Percentiles rank a stretch among this genome's conserved stretches.
These are phyloP conservation scores for Brotogeris chrysoptera DNA, from an alignment of 2,797 vertebrate genomes.

Conservation along the genomic window DNA sequence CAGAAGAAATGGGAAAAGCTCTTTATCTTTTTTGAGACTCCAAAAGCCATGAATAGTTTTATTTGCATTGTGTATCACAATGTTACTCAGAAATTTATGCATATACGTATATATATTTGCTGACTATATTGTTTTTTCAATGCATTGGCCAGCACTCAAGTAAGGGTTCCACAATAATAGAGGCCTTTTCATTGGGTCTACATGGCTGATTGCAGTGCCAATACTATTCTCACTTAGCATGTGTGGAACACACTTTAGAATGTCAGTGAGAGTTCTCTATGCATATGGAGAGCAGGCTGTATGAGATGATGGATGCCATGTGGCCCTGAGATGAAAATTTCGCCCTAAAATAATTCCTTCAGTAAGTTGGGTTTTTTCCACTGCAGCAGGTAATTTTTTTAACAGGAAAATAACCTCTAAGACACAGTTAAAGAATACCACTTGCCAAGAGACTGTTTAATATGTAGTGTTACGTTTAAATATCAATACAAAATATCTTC, in stretches of 20 bases:
- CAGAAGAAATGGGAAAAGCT: neutral
- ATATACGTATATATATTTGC: neutral
- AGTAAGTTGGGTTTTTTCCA: neutral
- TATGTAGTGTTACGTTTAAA: neutral
- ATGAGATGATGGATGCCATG: neutral
- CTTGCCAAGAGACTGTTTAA: neutral
- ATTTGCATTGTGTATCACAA: neutral
- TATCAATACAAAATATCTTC: neutral
- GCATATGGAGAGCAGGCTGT: neutral
- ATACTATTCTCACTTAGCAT: neutral
- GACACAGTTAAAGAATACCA: neutral
- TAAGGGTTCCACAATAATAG: neutral
- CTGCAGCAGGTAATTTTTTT: neutral
- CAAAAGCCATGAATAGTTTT: neutral
- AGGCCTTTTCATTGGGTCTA: neutral
- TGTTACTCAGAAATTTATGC: neutral
- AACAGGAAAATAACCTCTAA: neutral
- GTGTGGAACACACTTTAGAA: neutral
- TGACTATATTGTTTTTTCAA: neutral
- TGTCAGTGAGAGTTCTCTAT: neutral
- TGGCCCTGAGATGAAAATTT: conserved; percentile 4
- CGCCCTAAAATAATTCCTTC: neutral
- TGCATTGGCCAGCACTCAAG: neutral
- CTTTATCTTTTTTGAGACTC: neutral
- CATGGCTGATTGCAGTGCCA: neutral